These are phyloP conservation scores for Leucophenga maculata DNA, from an alignment of 2,888 invertebrate genomes.

Conservation along the genomic window DNA sequence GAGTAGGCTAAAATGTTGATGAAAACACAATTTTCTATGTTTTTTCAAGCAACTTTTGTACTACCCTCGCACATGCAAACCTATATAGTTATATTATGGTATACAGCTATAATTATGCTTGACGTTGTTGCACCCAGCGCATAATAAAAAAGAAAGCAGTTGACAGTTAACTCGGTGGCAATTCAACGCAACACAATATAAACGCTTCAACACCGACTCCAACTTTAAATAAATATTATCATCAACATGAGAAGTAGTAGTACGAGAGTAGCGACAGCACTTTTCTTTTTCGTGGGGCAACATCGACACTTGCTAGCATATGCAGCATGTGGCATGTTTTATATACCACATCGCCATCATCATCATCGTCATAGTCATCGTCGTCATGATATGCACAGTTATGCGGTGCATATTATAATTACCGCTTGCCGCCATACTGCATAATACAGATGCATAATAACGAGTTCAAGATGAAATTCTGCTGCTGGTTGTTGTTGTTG, in stretches of 20 bases:
- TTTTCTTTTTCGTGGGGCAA: too few species aligned
- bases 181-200: not conserved
- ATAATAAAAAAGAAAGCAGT: not conserved
- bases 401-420: slow-evolving; percentile 5
- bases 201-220: too few species aligned
- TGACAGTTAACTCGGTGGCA: not conserved
- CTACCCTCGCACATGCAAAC: too few species aligned
- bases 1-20: too few species aligned
- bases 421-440: not conserved
- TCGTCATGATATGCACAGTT: slow-evolving; percentile 16
- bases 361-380: not conserved
- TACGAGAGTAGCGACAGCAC: too few species aligned
- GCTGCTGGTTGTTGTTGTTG: too few species aligned
- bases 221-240: not conserved
- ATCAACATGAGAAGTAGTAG: not conserved
- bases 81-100: not conserved
- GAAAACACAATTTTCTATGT: too few species aligned
- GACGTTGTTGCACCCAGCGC: not conserved
- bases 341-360: not conserved
- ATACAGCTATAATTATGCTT: slow-evolving; percentile 6
- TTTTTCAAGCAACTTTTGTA: too few species aligned
- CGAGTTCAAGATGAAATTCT: not conserved
- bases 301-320: too few species aligned
- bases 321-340: too few species aligned
- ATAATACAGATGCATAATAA: not conserved